Percentiles rank a stretch among this genome's conserved stretches.
Evolutionary conservation across 2,888 invertebrate species (phyloP).

Genomic region (Urechis unicinctus): DNA sequence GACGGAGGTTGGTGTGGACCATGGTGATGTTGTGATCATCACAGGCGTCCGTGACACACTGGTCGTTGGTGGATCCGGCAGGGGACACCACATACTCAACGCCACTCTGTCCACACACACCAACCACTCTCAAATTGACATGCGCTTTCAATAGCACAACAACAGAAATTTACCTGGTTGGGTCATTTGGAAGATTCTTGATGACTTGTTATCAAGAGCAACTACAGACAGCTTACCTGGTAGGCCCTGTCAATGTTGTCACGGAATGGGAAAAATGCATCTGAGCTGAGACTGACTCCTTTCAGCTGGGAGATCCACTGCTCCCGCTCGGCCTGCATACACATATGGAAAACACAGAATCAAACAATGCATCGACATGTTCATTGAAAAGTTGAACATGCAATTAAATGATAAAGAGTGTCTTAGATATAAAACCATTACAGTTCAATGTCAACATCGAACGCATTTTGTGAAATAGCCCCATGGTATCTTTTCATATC

Average conservation of each 20-base stretch:
- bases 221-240: constrained; percentile 60
- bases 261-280: constrained; percentile 97
- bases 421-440: too few relatives aligned
- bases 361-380: not conserved
- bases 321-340: constrained; percentile 40
- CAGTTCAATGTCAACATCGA: too few relatives aligned
- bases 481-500: too few relatives aligned
- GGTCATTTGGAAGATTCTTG: too few relatives aligned
- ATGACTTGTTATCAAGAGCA: too few relatives aligned
- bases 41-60: constrained; percentile 81
- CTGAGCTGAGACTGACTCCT: constrained; percentile 79
- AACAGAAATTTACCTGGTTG: too few relatives aligned
- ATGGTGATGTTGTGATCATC: constrained; percentile 82
- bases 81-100: constrained; percentile 90
- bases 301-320: constrained; percentile 56
- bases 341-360: not conserved
- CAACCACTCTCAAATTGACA: too few relatives aligned
- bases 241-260: constrained; percentile 91
- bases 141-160: too few relatives aligned
- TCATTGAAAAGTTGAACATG: too few relatives aligned
- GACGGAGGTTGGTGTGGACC: constrained; percentile 79
- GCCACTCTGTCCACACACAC: constrained; percentile 82
- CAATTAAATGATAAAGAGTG: too few relatives aligned
- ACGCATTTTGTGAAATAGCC: too few relatives aligned
- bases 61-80: constrained; percentile 88